Evolutionary conservation across 1,140 invertebrate species (phyloP).

Genomic region (Gonioctena quinquepunctata): DNA sequence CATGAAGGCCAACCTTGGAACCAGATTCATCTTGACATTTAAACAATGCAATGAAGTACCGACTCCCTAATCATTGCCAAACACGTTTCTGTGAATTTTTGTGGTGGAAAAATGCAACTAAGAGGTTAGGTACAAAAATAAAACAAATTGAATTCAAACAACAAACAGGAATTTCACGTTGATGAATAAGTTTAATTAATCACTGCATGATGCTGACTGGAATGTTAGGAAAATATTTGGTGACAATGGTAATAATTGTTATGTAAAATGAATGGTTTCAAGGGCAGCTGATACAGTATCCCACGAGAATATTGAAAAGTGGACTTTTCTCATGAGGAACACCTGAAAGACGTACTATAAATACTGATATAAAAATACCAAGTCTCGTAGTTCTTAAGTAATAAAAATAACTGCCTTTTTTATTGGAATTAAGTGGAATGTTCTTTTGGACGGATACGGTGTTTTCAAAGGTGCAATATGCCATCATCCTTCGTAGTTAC

Average conservation of each 20-base stretch:
- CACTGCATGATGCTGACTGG: background rate
- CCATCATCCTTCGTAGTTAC: slow-evolving; percentile 57
- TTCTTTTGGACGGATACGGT: background rate
- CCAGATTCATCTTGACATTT: no score
- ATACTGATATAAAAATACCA: slow-evolving; percentile 15
- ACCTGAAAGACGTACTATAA: background rate
- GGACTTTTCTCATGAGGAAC: no score
- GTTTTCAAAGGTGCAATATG: slow-evolving; percentile 57
- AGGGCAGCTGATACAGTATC: no score
- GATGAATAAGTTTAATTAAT: background rate
- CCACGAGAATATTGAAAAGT: no score
- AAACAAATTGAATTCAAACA: no score
- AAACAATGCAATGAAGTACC: no score
- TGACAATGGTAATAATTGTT: background rate
- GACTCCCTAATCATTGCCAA: no score
- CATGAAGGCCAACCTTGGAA: no score
- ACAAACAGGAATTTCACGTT: no score
- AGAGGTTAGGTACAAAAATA: no score
- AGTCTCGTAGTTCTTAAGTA: background rate
- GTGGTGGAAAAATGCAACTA: no score
- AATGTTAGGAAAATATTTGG: background rate
- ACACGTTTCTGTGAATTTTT: no score
- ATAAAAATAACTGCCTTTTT: slow-evolving; percentile 9
- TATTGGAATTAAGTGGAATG: slow-evolving; percentile 13
- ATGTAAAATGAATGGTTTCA: background rate